phyloP scores from a whole-genome alignment of 2,797 vertebrate genomes.

The Cercopithecus diana region DNA sequence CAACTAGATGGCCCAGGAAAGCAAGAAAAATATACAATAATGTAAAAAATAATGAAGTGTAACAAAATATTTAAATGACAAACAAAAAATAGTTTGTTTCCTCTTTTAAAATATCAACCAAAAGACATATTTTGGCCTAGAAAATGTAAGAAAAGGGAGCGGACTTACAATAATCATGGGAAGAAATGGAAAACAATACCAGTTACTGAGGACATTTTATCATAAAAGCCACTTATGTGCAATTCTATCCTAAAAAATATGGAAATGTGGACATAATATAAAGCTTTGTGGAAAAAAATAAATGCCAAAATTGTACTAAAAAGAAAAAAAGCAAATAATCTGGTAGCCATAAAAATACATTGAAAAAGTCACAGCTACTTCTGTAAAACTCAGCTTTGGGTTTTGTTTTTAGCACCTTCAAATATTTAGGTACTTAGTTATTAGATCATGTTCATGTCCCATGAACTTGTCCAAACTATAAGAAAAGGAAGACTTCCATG shows the following conservation, averaged over 20 bases:
- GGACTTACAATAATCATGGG: neutral
- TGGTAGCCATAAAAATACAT: neutral
- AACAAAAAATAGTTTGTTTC: neutral
- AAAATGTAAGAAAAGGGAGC: neutral
- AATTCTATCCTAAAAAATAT: neutral
- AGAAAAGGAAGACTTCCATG: neutral
- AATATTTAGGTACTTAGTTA: neutral
- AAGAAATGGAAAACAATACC: neutral
- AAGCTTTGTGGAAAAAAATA: neutral
- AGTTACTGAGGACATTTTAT: neutral
- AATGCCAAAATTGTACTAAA: neutral
- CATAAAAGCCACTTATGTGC: neutral
- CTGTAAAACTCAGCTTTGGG: neutral
- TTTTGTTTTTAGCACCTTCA: neutral
- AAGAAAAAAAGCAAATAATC: neutral
- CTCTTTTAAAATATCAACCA: neutral
- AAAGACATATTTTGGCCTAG: neutral
- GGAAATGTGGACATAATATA: neutral
- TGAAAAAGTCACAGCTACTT: neutral
- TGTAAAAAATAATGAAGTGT: neutral
- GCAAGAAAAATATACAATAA: neutral
- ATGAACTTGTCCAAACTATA: neutral
- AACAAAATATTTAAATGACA: neutral
- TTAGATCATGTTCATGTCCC: rapidly evolving
- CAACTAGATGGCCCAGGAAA: neutral